Evolutionary conservation across 2,113 vertebrate genomes (phyloP), one percentile per base, ranked within the genome.

Genomic region (Antidorcas marsupialis): DNA sequence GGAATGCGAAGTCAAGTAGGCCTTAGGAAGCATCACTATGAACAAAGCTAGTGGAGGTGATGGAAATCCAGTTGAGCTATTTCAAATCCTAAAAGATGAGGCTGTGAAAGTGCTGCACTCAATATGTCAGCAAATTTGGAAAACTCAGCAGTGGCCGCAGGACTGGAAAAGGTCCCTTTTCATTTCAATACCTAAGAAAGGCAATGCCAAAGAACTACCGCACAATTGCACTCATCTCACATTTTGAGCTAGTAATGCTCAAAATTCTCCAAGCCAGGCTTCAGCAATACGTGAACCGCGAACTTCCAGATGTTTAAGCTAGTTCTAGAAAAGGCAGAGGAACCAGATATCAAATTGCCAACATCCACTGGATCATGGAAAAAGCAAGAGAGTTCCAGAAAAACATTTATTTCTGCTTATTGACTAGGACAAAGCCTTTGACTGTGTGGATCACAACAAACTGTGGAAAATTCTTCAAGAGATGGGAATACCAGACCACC

Each of bases 321-420:
- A 17, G 62, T n/a, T 67, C 6, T 67, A n/a, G 33, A 67, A 67
- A n/a, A 67, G 33, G 33, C 16, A 67, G 62, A n/a, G 7, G 62
- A 67, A 67, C 16, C 62, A 64, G 62, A 67, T 4, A 67, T 67
- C 33, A 67, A n/a, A 67, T n/a, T 67, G 62, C 62, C 62, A 67
- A 67, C 33, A 67, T n/a, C 33, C 0, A 1, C 2, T 9, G 62
- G 62, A n/a, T 67, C 62, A 67, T 9, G 0, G 0, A 67, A n/a
- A 64, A n/a, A 64, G 16, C 62, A 67, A 67, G 33, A 19, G 62
- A 67, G 30, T n/a, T 19, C 62, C 62, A 67, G 33, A 67, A n/a
- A 67, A 67, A 67, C 30, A n/a, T 64, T 7, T n/a, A 64, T 19
- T 9, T 64, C 62, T 64, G 33, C 62, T 64, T n/a, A 2, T 19